Evolutionary conservation across 2,888 invertebrate species (phyloP).

Genomic region (Linyphia triangularis): DNA sequence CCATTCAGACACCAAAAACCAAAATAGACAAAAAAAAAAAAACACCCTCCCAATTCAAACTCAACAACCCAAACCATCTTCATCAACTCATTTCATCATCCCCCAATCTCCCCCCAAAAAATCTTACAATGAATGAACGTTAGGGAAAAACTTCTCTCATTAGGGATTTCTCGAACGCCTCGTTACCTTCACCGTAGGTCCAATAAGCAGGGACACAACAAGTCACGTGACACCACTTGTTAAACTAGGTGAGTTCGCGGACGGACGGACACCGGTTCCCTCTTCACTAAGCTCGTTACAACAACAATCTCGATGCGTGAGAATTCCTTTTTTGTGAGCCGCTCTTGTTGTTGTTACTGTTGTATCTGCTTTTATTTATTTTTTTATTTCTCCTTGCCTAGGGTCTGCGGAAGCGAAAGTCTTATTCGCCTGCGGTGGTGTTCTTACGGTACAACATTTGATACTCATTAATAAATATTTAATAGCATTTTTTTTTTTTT

Average conservation of each 20-base stretch:
- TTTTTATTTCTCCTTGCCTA: neutral
- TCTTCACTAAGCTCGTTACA: neutral
- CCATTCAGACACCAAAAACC: too few relatives aligned
- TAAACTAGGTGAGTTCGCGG: slow-evolving; percentile 34
- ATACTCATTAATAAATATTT: neutral
- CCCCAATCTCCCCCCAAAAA: neutral
- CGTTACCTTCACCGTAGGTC: neutral
- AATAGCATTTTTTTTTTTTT: neutral
- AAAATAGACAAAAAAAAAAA: too few relatives aligned
- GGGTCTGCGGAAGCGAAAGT: slow-evolving; percentile 1
- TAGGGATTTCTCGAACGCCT: slow-evolving; percentile 1
- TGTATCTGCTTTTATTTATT: neutral
- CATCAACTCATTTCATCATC: too few relatives aligned
- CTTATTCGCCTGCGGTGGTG: neutral
- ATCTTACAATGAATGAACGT: slow-evolving; percentile 6
- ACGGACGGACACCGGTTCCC: neutral
- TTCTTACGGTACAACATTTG: neutral
- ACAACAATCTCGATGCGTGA: slow-evolving; percentile 29
- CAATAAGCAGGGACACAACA: neutral
- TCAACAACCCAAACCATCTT: too few relatives aligned
- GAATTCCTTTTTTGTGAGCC: neutral
- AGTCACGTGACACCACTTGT: slow-evolving; percentile 26
- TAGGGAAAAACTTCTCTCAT: neutral
- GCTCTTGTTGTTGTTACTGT: neutral
- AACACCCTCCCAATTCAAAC: too few relatives aligned